Evolutionary conservation across 2,113 vertebrate species (phyloP).

Genomic region (Empidonax alnorum): DNA sequence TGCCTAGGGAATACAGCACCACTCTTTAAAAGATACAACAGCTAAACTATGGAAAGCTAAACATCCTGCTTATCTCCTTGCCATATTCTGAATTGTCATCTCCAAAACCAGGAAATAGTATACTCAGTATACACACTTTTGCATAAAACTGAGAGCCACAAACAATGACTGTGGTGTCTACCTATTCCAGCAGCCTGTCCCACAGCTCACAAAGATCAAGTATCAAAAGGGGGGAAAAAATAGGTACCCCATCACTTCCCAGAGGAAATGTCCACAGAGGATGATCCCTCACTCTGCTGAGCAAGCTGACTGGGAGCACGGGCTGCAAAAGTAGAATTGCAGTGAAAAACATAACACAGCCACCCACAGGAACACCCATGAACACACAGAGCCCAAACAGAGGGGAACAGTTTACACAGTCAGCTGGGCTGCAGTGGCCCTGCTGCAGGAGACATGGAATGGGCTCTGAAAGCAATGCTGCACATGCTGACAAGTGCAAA

Average conservation of each 20-base stretch:
- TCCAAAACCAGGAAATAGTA: neutral
- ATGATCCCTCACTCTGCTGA: neutral
- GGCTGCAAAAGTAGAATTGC: neutral
- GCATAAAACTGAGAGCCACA: neutral
- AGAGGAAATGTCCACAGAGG: neutral
- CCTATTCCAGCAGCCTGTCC: neutral
- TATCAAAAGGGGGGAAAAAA: neutral
- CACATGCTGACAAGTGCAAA: neutral
- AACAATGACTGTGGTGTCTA: neutral
- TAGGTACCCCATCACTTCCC: neutral
- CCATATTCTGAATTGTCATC: neutral
- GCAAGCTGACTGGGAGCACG: neutral
- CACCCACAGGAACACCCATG: neutral
- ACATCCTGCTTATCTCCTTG: neutral
- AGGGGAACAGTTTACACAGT: neutral
- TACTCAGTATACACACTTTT: neutral
- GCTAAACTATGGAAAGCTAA: neutral
- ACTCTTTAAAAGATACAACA: neutral
- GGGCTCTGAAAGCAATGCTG: neutral
- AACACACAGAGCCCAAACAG: neutral
- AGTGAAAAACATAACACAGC: neutral
- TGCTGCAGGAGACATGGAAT: neutral
- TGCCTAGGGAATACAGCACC: constrained; percentile 3
- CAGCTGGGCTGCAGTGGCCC: neutral
- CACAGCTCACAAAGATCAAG: neutral